Evolutionary conservation across 2,113 vertebrate species (phyloP).

Genomic region (Engystomops pustulosus): DNA sequence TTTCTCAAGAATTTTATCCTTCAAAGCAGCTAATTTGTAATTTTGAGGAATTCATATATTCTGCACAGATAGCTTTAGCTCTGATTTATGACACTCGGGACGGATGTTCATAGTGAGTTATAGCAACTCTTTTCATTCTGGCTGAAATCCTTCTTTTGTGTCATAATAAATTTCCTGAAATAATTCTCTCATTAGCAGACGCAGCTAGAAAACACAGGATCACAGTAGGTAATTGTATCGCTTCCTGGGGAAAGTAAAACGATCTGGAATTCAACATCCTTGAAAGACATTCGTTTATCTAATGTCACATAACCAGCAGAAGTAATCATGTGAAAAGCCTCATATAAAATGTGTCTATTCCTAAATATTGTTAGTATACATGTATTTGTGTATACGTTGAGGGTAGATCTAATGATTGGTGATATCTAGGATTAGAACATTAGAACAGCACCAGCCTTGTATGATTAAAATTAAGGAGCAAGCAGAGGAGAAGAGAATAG

Average conservation of each 20-base stretch:
- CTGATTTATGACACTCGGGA: slow-evolving; percentile 36
- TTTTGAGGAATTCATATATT: slow-evolving; percentile 1
- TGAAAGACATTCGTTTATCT: slow-evolving; percentile 36
- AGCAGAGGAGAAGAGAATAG: too few relatives aligned
- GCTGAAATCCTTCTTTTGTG: slow-evolving; percentile 27
- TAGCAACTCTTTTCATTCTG: slow-evolving; percentile 25
- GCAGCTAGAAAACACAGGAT: slow-evolving; percentile 44
- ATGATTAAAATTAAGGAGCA: too few relatives aligned
- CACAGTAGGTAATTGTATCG: slow-evolving; percentile 38
- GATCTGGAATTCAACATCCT: slow-evolving; percentile 18
- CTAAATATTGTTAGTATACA: too few relatives aligned
- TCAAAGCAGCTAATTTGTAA: not conserved
- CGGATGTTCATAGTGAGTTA: slow-evolving; percentile 29
- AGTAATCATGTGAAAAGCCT: not conserved
- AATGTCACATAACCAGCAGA: slow-evolving; percentile 25
- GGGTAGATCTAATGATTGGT: too few relatives aligned
- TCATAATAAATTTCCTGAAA: slow-evolving; percentile 52
- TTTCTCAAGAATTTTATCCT: not conserved
- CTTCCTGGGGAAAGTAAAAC: slow-evolving; percentile 45
- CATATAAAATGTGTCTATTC: too few relatives aligned
- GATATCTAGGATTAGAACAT: too few relatives aligned
- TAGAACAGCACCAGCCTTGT: too few relatives aligned
- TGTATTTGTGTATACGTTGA: not conserved
- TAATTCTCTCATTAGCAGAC: slow-evolving; percentile 50
- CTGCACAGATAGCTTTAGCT: not conserved